Evolutionary conservation across 2,113 vertebrate genomes (phyloP).

Genomic region (Anseranas semipalmata): DNA sequence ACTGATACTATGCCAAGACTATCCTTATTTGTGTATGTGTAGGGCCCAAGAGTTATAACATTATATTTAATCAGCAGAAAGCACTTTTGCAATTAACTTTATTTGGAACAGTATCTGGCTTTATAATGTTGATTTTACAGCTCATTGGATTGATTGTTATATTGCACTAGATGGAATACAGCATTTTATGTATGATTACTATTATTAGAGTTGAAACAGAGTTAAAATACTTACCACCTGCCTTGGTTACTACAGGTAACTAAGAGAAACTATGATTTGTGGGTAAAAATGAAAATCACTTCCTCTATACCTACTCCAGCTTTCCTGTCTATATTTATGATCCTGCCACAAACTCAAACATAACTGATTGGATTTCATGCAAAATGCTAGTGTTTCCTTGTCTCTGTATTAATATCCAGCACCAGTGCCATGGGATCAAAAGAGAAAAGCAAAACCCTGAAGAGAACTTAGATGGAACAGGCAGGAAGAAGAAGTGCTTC

Average conservation of each 20-base stretch:
- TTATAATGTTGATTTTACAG: neutral
- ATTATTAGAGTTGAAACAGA: neutral
- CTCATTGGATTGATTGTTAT: neutral
- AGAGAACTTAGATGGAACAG: neutral
- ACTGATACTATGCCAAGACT: neutral
- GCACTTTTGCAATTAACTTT: neutral
- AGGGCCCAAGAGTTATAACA: neutral
- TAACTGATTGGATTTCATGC: neutral
- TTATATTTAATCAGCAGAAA: conserved; percentile 4
- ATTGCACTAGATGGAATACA: neutral
- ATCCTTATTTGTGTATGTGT: neutral
- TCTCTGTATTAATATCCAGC: neutral
- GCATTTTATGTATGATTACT: neutral
- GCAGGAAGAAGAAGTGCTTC: neutral
- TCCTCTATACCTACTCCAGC: neutral
- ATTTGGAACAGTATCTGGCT: neutral
- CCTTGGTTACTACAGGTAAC: neutral
- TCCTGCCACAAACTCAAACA: neutral
- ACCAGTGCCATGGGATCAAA: neutral
- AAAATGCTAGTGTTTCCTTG: neutral
- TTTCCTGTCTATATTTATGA: neutral
- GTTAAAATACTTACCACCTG: neutral
- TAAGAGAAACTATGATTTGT: neutral
- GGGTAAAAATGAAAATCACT: neutral
- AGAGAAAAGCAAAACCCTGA: neutral